Base-by-base conservation (phyloP, 2,888 invertebrate genomes). In the Eurytoma californica region DNA sequence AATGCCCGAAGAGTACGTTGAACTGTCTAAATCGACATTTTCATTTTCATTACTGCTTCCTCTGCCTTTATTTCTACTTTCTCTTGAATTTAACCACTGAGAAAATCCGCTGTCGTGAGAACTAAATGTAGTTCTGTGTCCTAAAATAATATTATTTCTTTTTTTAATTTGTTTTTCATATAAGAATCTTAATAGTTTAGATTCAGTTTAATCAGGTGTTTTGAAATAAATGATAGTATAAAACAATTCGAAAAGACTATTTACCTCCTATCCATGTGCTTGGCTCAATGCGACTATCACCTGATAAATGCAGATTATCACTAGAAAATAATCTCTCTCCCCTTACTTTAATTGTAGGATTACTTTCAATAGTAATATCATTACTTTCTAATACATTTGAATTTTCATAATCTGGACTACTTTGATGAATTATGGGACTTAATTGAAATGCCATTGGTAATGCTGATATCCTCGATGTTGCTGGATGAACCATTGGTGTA, bases 241-340 rank as follows among this genome's bases (percentile, higher is more conserved):
- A 39, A 39, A 39, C 9, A 9, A n/a, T n/a, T 39, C 1, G 9
- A 9, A 39, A 39, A 65, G 70, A 28, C 61, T 88, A 72, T 91
- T 91, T 92, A 91, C 94, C 93, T 86, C 91, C 92, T 87, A 94
- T 92, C 94, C 94, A 94, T 80, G 92, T 93, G 85, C 93, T 94
- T 63, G 94, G 92, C 89, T 94, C 94, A 83, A 92, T 92, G 88
- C 92, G 92, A 18, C 92, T 92, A 20, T 92, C 92, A 49, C 92
- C 91, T 0, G 92, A 91, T 84, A 91, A 90, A 83, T 91, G 91
- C 0, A 61, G 51, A 70, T 9, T 76, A 73, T 79, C 53, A 39
- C 91, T 91, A 90, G 92, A 83, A 89, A 92, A 84, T 91, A 86
- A 84, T 91, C 75, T 70, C 39, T 80, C 81, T n/a, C 30, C 76